These are phyloP conservation scores for Anagrus nilaparvatae DNA, from an alignment of 1,140 invertebrate genomes.

Conservation along the genomic window DNA sequence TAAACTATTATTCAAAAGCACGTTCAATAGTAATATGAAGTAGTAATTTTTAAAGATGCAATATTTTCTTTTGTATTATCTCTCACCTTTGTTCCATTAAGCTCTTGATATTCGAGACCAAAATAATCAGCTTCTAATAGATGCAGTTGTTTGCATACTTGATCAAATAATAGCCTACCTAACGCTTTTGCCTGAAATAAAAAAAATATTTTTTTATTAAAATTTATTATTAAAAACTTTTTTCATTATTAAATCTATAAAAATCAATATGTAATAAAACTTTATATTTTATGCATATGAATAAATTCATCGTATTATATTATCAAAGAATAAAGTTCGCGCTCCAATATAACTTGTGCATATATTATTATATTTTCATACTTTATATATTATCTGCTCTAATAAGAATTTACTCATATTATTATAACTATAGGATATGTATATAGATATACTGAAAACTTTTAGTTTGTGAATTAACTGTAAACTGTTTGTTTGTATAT, in stretches of 20 bases:
- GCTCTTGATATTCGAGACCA: conserved; percentile 89
- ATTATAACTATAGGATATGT: no score
- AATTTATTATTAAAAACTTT: no score
- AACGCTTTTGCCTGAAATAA: conserved; percentile 85
- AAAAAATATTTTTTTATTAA: no score
- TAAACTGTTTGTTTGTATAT: no score
- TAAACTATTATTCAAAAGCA: not conserved
- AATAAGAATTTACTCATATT: no score
- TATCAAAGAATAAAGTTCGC: conserved; percentile 4
- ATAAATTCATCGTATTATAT: conserved; percentile 19
- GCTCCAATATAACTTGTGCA: no score
- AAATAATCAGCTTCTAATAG: conserved; percentile 97
- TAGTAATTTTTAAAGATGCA: conserved; percentile 2
- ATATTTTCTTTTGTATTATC: not conserved
- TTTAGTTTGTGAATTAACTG: no score
- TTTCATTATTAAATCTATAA: conserved; percentile 18
- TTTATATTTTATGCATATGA: conserved; percentile 34
- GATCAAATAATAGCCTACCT: conserved; percentile 88
- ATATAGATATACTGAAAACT: no score
- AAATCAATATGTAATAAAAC: conserved; percentile 32
- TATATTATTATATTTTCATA: no score
- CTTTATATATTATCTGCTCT: no score
- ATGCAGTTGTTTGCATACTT: conserved; percentile 92
- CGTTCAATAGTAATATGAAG: no score
- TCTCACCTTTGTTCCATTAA: conserved; percentile 68